Percentiles rank a stretch among this genome's conserved stretches.
Evolutionary conservation across 2,113 vertebrate genomes (phyloP).

Genomic region (Cyanoramphus novaezelandiae): DNA sequence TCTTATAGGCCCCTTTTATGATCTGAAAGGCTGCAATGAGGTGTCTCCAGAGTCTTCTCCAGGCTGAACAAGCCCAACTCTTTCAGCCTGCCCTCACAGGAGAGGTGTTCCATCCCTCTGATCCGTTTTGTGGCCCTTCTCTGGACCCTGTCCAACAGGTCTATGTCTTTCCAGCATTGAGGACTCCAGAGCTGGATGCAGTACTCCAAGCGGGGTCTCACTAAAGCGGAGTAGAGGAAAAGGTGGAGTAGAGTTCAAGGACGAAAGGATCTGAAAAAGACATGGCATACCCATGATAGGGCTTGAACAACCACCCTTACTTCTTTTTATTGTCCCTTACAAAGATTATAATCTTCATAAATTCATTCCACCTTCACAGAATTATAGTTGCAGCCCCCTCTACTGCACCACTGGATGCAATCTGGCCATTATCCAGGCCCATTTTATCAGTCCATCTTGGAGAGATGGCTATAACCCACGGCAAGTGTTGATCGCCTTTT

Average conservation of each 20-base stretch:
- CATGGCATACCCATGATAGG: background rate
- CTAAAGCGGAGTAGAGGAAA: background rate
- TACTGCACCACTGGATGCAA: accelerated
- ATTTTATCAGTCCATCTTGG: background rate
- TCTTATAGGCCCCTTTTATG: background rate
- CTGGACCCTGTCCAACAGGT: background rate
- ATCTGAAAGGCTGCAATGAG: background rate
- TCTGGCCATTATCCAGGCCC: background rate
- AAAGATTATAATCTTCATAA: background rate
- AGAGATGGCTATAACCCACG: background rate
- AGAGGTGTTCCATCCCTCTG: background rate
- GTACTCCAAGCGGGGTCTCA: background rate
- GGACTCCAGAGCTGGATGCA: background rate
- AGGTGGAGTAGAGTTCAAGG: background rate
- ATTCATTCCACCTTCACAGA: background rate
- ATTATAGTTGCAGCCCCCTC: background rate
- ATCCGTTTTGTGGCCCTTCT: background rate
- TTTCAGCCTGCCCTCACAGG: background rate
- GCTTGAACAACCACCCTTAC: background rate
- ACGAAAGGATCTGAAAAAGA: background rate
- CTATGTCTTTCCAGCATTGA: background rate
- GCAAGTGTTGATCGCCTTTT: background rate
- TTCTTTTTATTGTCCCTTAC: background rate
- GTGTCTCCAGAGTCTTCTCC: background rate
- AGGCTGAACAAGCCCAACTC: background rate